These are phyloP conservation scores for Tholera decimalis DNA, from an alignment of 2,888 invertebrate genomes.

Conservation along the genomic window DNA sequence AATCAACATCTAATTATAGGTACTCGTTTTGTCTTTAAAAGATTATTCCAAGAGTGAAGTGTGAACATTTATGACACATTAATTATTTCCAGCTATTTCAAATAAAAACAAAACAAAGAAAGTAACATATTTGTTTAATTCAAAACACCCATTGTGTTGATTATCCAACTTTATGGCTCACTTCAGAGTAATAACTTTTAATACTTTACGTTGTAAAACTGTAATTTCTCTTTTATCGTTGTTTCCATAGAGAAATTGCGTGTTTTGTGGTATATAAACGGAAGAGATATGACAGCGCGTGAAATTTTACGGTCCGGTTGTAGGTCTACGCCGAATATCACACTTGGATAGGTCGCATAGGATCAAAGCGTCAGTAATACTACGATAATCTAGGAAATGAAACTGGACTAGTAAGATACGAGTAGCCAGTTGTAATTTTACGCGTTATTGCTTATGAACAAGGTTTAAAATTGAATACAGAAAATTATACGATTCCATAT, in stretches of 20 bases:
- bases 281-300: slow-evolving; percentile 19
- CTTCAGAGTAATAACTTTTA: slow-evolving; percentile 54
- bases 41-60: background rate
- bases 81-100: slow-evolving; percentile 1
- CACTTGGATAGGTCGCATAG: background rate
- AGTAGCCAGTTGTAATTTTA: background rate
- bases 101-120: slow-evolving; percentile 20
- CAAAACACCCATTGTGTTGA: slow-evolving; percentile 37
- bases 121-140: slow-evolving; percentile 41
- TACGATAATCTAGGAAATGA: background rate
- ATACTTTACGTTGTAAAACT: slow-evolving; percentile 52
- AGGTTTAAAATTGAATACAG: background rate
- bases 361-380: background rate
- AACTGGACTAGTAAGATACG: background rate
- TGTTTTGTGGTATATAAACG: slow-evolving; percentile 29
- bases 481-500: background rate
- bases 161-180: slow-evolving; percentile 45
- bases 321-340: slow-evolving; percentile 15
- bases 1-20: too few species aligned
- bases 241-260: slow-evolving; percentile 39
- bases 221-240: slow-evolving; percentile 47
- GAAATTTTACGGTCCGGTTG: slow-evolving; percentile 5
- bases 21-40: background rate
- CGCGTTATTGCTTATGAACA: background rate
- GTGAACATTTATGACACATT: slow-evolving; percentile 14